Evolutionary conservation across 2,113 vertebrate species (phyloP).

Genomic region (Galbula dea): DNA sequence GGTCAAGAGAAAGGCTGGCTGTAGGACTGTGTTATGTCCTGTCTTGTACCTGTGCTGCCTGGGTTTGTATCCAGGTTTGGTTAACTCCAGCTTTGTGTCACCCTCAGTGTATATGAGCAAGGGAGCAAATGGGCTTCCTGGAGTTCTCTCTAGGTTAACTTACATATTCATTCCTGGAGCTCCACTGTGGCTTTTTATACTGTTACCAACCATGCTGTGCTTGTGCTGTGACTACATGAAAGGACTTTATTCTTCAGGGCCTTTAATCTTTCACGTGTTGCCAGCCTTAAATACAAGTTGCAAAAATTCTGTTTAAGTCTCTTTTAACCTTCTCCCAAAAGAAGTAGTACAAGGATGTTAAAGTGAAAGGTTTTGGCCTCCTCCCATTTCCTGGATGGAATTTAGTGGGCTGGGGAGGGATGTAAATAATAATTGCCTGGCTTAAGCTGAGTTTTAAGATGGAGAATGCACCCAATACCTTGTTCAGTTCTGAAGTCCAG

Average conservation of each 20-base stretch:
- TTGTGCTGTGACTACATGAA: background rate
- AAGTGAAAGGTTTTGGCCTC: background rate
- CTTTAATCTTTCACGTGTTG: background rate
- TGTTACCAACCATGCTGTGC: background rate
- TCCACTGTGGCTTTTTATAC: background rate
- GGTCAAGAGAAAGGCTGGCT: background rate
- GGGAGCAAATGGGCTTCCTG: background rate
- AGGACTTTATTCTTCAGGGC: background rate
- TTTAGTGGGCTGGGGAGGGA: background rate
- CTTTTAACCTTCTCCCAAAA: background rate
- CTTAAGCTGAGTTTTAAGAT: background rate
- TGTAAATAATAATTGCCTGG: background rate
- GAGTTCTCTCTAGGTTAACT: background rate
- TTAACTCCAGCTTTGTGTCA: background rate
- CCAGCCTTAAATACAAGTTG: slow-evolving; percentile 13
- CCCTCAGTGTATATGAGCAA: background rate
- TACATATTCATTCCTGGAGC: background rate
- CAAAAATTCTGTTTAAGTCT: slow-evolving; percentile 7
- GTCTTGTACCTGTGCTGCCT: background rate
- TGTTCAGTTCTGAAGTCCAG: background rate
- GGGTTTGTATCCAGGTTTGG: background rate
- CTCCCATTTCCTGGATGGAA: background rate
- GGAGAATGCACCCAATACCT: background rate
- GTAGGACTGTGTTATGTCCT: background rate
- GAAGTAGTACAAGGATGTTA: background rate